Percentiles rank a stretch among this genome's conserved stretches.
Evolutionary conservation across 2,797 vertebrate genomes (phyloP).

Genomic region (Tarsius wallacei): DNA sequence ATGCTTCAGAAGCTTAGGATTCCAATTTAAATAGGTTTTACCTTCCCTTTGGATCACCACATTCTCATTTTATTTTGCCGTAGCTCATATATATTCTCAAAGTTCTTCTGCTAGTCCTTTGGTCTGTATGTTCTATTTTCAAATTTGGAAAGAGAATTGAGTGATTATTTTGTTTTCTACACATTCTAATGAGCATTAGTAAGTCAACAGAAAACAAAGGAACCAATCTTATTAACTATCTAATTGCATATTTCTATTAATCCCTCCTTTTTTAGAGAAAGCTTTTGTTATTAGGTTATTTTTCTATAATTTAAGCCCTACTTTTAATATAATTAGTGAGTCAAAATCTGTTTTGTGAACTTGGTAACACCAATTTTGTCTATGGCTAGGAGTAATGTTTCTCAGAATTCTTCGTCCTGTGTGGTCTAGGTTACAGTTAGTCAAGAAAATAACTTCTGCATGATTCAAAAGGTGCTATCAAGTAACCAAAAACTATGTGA

Average conservation of each 20-base stretch:
- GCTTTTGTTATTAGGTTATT: background rate
- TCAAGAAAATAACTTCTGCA: background rate
- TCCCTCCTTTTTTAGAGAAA: background rate
- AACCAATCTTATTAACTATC: background rate
- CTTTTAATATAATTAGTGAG: background rate
- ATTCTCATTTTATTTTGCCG: constrained; percentile 15
- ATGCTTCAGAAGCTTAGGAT: background rate
- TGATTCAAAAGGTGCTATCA: background rate
- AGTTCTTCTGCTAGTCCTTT: background rate
- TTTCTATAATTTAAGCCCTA: background rate
- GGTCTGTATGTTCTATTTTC: background rate
- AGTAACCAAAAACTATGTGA: too few species aligned
- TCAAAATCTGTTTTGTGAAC: constrained; percentile 4
- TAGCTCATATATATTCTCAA: background rate
- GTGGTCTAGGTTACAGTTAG: background rate
- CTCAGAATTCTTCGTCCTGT: background rate
- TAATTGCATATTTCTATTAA: background rate
- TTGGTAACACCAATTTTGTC: background rate
- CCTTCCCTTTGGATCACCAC: background rate
- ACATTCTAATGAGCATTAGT: background rate
- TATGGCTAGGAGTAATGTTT: background rate
- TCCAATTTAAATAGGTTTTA: background rate
- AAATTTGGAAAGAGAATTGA: background rate
- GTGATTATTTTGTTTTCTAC: background rate
- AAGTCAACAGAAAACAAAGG: background rate